phyloP scores from a whole-genome alignment of 2,113 vertebrate genomes.

The Megalops atlanticus region DNA sequence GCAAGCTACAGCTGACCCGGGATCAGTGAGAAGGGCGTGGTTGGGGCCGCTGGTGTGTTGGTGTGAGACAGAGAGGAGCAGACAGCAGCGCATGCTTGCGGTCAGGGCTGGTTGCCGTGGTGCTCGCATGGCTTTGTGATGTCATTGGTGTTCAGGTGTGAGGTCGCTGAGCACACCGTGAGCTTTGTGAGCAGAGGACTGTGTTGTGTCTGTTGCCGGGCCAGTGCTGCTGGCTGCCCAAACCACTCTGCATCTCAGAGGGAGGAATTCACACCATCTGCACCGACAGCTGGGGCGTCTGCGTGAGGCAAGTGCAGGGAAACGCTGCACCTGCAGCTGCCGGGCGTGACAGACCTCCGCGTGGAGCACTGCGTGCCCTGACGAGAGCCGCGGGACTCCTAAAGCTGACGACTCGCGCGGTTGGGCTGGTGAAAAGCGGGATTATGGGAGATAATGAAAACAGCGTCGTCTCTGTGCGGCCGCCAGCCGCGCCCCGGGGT shows the following conservation, averaged over 20 bases:
- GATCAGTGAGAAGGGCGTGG: neutral
- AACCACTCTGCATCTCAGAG: neutral
- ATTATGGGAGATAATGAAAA: slow-evolving; percentile 61
- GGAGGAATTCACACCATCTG: neutral
- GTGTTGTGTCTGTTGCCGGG: neutral
- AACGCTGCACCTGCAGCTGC: neutral
- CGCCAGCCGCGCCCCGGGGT: slow-evolving; percentile 29
- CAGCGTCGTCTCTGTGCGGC: slow-evolving; percentile 48
- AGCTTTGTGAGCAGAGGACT: neutral
- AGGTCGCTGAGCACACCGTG: neutral
- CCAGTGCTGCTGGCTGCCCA: neutral
- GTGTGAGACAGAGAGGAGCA: too few species aligned
- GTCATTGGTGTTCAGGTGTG: neutral
- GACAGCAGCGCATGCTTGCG: neutral
- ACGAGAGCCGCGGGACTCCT: too few species aligned
- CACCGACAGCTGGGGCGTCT: neutral
- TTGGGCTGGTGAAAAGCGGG: slow-evolving; percentile 41
- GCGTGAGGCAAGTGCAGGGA: neutral
- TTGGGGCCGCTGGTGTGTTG: too few species aligned
- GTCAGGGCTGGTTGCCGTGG: neutral
- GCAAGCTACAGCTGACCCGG: neutral
- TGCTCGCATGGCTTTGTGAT: neutral
- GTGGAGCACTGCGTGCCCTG: too few species aligned
- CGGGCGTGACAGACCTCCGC: neutral
- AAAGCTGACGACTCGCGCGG: neutral